Percentiles rank a stretch among this genome's conserved stretches.
These are phyloP conservation scores for Dicaeum eximium DNA, from an alignment of 2,113 vertebrate species.

Conservation along the genomic window DNA sequence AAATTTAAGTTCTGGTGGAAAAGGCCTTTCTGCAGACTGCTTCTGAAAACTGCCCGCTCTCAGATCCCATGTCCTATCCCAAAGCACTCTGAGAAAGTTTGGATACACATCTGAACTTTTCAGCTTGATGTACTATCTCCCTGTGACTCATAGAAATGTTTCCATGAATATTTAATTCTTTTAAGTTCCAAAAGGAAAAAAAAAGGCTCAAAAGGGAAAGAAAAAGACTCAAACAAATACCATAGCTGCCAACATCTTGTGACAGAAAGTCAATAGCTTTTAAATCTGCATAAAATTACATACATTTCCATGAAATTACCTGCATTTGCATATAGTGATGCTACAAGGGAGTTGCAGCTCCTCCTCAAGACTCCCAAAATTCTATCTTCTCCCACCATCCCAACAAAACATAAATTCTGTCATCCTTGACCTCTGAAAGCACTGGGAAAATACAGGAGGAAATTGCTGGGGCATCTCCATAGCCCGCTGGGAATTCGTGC, in stretches of 20 bases:
- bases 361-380: slow-evolving; percentile 20
- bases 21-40: background rate
- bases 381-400: background rate
- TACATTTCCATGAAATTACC: slow-evolving; percentile 65
- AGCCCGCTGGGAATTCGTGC: background rate
- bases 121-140: slow-evolving; percentile 37
- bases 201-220: slow-evolving; percentile 52
- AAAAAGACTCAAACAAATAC: slow-evolving; percentile 65
- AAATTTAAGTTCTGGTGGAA: background rate
- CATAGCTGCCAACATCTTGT: slow-evolving; percentile 66
- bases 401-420: background rate
- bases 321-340: slow-evolving; percentile 59
- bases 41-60: slow-evolving; percentile 25
- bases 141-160: slow-evolving; percentile 54
- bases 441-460: background rate
- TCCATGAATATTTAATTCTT: slow-evolving; percentile 59
- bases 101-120: slow-evolving; percentile 49
- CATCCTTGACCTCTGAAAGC: background rate
- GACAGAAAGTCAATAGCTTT: slow-evolving; percentile 68
- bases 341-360: slow-evolving; percentile 26
- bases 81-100: slow-evolving; percentile 53
- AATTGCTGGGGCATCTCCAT: background rate
- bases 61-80: slow-evolving; percentile 23
- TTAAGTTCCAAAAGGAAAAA: slow-evolving; percentile 50
- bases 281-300: slow-evolving; percentile 69